A percentile compares a stretch with the other conserved stretches of the same genome.
Evolutionary conservation across 2,797 vertebrate genomes (phyloP).

Genomic region (Crax fasciolata): DNA sequence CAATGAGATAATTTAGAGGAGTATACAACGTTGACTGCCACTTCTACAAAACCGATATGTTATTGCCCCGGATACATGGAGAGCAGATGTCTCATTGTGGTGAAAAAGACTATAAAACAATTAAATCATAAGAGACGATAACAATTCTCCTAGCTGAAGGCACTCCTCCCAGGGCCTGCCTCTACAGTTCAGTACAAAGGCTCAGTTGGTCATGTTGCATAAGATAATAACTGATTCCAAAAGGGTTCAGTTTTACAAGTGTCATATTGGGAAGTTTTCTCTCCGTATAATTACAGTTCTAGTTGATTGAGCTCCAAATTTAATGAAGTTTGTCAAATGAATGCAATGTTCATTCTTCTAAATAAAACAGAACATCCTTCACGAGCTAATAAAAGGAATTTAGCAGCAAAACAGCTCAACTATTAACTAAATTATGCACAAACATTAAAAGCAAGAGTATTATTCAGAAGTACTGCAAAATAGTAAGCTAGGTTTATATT

Average conservation of each 20-base stretch:
- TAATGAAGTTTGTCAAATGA: constrained; percentile 70
- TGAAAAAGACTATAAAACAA: constrained; percentile 30
- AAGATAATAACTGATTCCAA: constrained; percentile 33
- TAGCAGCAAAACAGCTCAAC: constrained; percentile 26
- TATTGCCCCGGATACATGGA: neutral
- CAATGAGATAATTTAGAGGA: neutral
- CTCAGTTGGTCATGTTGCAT: neutral
- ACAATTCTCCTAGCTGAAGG: neutral
- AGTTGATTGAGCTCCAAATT: constrained; percentile 56
- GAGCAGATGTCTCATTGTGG: neutral
- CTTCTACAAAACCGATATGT: neutral
- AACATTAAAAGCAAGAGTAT: constrained; percentile 1
- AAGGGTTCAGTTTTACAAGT: constrained; percentile 12
- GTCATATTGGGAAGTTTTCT: constrained; percentile 50
- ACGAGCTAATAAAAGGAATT: constrained; percentile 44
- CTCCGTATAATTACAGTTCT: constrained; percentile 58
- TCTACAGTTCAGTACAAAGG: constrained; percentile 14
- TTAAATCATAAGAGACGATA: constrained; percentile 41
- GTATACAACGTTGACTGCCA: neutral
- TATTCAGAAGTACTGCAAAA: constrained; percentile 32
- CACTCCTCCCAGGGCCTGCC: constrained; percentile 4
- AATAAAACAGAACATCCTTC: constrained; percentile 73
- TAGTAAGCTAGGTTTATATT: neutral
- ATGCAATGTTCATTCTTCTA: constrained; percentile 64
- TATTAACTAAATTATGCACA: constrained; percentile 24